A percentile compares a stretch with the other conserved stretches of the same genome.
These are phyloP conservation scores for Uropetala carovei DNA, from an alignment of 2,888 invertebrate genomes.

Conservation along the genomic window DNA sequence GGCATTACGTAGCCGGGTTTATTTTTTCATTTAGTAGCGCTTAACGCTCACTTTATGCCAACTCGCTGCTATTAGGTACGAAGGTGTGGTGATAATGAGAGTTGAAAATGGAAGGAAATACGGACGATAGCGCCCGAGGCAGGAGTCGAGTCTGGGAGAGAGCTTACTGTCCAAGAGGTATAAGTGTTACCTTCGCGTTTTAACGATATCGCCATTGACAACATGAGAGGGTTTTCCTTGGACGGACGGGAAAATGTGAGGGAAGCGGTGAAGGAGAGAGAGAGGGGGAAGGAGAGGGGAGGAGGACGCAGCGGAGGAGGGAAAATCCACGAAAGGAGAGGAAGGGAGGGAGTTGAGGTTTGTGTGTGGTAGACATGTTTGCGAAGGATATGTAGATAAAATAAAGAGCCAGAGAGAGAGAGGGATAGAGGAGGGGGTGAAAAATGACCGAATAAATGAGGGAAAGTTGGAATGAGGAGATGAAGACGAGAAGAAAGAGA, in stretches of 20 bases:
- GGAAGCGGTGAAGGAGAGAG: not conserved
- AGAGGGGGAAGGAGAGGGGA: not conserved
- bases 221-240: not conserved
- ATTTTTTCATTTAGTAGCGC: slow-evolving; percentile 3
- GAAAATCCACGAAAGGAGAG: not conserved
- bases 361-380: not conserved
- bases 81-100: slow-evolving; percentile 5
- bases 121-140: slow-evolving; percentile 8
- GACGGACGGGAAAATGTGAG: not conserved
- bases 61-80: slow-evolving; percentile 29
- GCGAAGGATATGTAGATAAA: not conserved
- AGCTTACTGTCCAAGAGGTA: not conserved
- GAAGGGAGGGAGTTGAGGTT: not conserved
- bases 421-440: not conserved
- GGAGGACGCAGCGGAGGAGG: not conserved
- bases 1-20: not conserved
- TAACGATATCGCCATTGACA: slow-evolving; percentile 8
- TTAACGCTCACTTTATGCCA: slow-evolving; percentile 19
- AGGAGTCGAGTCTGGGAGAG: not conserved
- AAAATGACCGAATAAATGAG: not conserved
- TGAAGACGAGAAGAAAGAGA: slow-evolving; percentile 8
- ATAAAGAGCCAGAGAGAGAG: not conserved
- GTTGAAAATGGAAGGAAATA: slow-evolving; percentile 24
- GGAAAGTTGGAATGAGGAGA: not conserved
- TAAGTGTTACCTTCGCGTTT: not conserved